Evolutionary conservation across 1,140 invertebrate species (phyloP), one percentile per base, ranked within the genome.

Genomic region (Harpegnathos saltator): DNA sequence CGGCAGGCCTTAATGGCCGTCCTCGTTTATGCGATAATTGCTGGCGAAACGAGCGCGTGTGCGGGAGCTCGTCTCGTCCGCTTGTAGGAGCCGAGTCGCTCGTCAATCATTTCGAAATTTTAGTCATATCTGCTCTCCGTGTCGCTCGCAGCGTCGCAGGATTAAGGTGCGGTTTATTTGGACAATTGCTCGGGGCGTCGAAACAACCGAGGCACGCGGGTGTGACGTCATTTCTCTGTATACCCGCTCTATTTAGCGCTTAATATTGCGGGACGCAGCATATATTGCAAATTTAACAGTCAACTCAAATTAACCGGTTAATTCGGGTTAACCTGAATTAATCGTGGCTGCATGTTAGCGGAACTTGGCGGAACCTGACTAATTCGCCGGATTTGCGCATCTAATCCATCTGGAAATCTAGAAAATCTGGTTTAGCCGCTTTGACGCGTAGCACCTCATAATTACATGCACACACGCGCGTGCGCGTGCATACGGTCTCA

Each of bases 21-120:
- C 78, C 89, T 90, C 89, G 87, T 90, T 90, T 89, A 90, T 89
- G 84, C 82, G 89, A 90, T 90, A 90, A 90, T 90, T 90, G 87
- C 87, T 81, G 58, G 38, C 66, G 85, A 86, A 84, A 88, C 66
- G 61, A 88, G 73, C 61, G 61, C 54, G 58, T 72, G 84, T 86
- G 84, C 59, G 58, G 84, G 71, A 88, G 74, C 63, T 33, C 22
- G n/a, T 44, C 29, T 59, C 14, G 75, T 50, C 62, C 50, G 72
- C 58, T 77, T 71, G 26, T 48, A 44, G 29, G 48, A 84, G 29
- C 61, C 19, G 62, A 73, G 48, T 52, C 59, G 56, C 84, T 89
- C 86, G 86, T 90, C 83, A 82, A 89, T 90, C 89, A 87, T 85
- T 84, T 81, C 33, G 59, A 82, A 82, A 72, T 58, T 85, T 87